Conservation (phyloP, 2,797 vertebrate genomes). For the Odontamblyopus rebecca region DNA sequence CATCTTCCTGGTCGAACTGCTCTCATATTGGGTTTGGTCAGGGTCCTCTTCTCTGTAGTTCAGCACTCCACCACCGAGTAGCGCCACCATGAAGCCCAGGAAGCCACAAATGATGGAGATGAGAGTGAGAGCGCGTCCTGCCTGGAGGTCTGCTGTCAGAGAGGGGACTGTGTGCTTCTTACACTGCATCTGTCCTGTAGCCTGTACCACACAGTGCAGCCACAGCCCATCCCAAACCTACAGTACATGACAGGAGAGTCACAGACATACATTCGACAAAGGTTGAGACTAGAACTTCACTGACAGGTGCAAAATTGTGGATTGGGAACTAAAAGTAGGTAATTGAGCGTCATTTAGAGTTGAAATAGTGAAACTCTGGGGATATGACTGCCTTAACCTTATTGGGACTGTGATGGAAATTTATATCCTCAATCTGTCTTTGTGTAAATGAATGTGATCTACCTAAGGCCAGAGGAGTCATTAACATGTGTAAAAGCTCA, state of each 20-base stretch:
- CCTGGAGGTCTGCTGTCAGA: constrained; percentile 43
- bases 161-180: constrained; percentile 38
- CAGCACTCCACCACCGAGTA: constrained; percentile 37
- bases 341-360: too few species aligned
- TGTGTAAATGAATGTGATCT: too few species aligned
- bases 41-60: constrained; percentile 31
- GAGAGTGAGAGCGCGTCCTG: constrained; percentile 40
- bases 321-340: too few species aligned
- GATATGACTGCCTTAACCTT: too few species aligned
- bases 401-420: too few species aligned
- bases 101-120: constrained; percentile 50
- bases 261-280: too few species aligned
- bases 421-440: too few species aligned
- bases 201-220: constrained; percentile 49
- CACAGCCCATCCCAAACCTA: constrained; percentile 61
- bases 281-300: too few species aligned
- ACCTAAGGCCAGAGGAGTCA: too few species aligned
- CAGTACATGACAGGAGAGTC: not conserved
- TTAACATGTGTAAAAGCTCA: too few species aligned
- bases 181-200: constrained; percentile 60
- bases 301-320: too few species aligned
- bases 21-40: not conserved
- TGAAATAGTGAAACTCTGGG: too few species aligned
- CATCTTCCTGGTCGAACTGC: constrained; percentile 27
- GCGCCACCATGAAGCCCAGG: constrained; percentile 46